Base-by-base conservation (phyloP, 2,113 vertebrate genomes). In the Gnathonemus echidnorhynchus region DNA sequence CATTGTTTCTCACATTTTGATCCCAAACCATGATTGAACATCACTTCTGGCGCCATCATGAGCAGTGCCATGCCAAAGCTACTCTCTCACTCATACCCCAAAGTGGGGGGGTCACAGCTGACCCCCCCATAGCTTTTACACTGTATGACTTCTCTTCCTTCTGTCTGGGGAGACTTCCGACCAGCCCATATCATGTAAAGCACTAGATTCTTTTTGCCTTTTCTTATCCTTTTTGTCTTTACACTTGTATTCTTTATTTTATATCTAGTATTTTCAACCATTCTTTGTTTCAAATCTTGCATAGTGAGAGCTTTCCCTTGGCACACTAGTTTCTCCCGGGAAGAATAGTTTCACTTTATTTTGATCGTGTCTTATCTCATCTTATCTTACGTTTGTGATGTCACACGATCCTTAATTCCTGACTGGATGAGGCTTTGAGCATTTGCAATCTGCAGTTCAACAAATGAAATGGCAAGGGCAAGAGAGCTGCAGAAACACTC, bases 1-100 rank as follows among this genome's bases (percentile, higher is more conserved):
- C 70, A 91, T 91, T 92, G 90, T 77, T 35, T 89, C 62, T 49
- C 87, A 45, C 39, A 70, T 70, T 70, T 13, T 70, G 62, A 31
- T 70, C 62, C n/a, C 62, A 70, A 31, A 70, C 31, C 62, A 70
- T 70, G 62, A 66, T 1, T 66, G 62, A 70, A 31, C 62, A 70
- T 70, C n/a, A 3, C 62, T 70, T 70, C 62, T 31, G 62, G 62
- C 27, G 10, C n/a, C 10, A 3, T 70, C 9, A 70, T 11, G 10
- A 1, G 27, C n/a, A 66, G 62, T 13, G 13, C n/a, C n/a, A 10
- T 70, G 62, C n/a, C 62, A 70, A 70, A 11, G 62, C 27, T 31
- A 10, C n/a, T 31, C n/a, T 66, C 62, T 13, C 62, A 70, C 62
- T 11, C 58, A n/a, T 24, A 62, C 56, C 56, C 21, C 21, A 24